phyloP scores from a whole-genome alignment of 2,797 vertebrate species.

The Pristis pectinata region DNA sequence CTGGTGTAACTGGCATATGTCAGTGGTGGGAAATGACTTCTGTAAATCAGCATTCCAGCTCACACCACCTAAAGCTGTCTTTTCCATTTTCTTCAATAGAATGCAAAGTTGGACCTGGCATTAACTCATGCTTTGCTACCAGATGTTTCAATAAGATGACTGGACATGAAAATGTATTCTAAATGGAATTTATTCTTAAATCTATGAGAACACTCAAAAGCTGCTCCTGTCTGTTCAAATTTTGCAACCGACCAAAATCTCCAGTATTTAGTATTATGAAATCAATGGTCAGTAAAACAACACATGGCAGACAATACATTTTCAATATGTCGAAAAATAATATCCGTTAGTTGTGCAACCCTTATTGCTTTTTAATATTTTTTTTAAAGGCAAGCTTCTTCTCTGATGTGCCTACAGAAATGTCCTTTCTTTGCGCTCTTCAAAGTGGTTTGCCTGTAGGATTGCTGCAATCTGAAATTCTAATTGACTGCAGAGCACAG shows the following conservation, averaged over 20 bases:
- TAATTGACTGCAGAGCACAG: constrained; percentile 59
- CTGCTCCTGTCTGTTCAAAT: neutral
- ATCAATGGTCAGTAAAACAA: neutral
- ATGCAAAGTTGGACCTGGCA: neutral
- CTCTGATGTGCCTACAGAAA: constrained; percentile 34
- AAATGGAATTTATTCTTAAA: neutral
- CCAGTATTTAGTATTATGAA: neutral
- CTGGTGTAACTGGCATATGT: neutral
- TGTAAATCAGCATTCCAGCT: neutral
- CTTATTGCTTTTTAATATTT: constrained; percentile 26
- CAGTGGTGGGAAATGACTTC: neutral
- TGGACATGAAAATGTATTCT: neutral
- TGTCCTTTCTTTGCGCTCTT: constrained; percentile 42
- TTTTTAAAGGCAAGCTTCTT: neutral
- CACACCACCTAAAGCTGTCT: neutral
- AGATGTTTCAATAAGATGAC: no score
- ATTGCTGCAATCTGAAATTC: constrained; percentile 54
- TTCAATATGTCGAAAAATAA: constrained; percentile 38
- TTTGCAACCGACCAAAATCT: neutral
- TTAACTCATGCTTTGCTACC: neutral
- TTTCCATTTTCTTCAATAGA: neutral
- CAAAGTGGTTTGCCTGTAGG: constrained; percentile 61
- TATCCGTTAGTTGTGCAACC: constrained; percentile 55
- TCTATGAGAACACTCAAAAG: neutral
- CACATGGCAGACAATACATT: neutral